A percentile compares a stretch with the other conserved stretches of the same genome.
Evolutionary conservation across 2,888 invertebrate species (phyloP).

Genomic region (Notodonta dromedarius): DNA sequence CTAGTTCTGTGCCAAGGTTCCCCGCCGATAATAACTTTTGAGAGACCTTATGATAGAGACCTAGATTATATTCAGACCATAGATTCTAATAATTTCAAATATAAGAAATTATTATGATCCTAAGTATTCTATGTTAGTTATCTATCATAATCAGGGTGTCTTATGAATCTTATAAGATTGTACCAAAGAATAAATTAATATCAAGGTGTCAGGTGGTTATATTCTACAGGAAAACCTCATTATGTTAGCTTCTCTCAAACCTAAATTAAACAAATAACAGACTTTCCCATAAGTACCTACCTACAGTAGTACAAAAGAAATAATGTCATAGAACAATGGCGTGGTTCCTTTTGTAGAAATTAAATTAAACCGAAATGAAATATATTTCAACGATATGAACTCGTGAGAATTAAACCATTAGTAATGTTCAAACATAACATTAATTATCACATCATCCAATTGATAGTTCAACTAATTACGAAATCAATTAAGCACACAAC

Average conservation of each 20-base stretch:
- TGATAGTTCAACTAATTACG: slow-evolving; percentile 24
- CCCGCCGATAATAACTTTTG: slow-evolving; percentile 17
- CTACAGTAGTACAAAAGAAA: not conserved
- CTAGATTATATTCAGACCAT: slow-evolving; percentile 21
- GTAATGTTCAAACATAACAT: slow-evolving; percentile 13
- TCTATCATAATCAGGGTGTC: too few relatives aligned
- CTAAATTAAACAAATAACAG: too few relatives aligned
- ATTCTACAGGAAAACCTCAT: too few relatives aligned
- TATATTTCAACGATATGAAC: not conserved
- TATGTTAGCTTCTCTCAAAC: too few relatives aligned
- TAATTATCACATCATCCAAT: slow-evolving; percentile 16
- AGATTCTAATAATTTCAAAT: not conserved
- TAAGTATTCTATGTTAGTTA: too few relatives aligned
- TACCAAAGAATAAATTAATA: too few relatives aligned
- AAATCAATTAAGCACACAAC: slow-evolving; percentile 26
- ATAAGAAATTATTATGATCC: not conserved
- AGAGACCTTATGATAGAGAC: slow-evolving; percentile 30
- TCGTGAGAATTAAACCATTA: slow-evolving; percentile 20
- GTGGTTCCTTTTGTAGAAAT: too few relatives aligned
- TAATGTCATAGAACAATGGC: not conserved
- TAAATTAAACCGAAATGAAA: too few relatives aligned
- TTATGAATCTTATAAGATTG: too few relatives aligned
- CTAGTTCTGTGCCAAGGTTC: slow-evolving; percentile 30
- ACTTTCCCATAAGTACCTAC: not conserved
- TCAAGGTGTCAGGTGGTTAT: too few relatives aligned